Evolutionary conservation across 2,113 vertebrate genomes (phyloP), one percentile per base, ranked within the genome.

Genomic region (Theristicus caerulescens): DNA sequence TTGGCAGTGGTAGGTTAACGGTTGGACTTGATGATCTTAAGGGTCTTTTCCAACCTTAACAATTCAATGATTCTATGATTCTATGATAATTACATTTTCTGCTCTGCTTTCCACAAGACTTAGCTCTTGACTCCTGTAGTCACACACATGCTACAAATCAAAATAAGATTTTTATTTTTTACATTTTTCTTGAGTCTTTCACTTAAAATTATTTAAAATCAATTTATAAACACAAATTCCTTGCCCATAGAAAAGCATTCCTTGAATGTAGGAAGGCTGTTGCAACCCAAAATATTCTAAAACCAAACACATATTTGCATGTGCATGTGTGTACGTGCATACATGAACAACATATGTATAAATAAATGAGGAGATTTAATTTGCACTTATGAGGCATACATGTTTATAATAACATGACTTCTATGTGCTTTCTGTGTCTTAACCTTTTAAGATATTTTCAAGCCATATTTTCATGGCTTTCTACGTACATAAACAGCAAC

Each of bases 281-380:
- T 49, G 24, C 31, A 74, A 82, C 26, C 47, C 34, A 69, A 57
- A 89, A 47, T 51, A 66, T 13, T 88, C 9, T 25, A 72, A 95
- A 92, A 76, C 3, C 10, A 76, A 78, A 34, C 9, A 21, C 8
- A 3, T 46, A 19, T 29, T 82, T 86, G 7, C 19, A 40, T 44
- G 10, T 72, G 17, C 2, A 2, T 7, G 3, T 24, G 32, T n/a
- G 4, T 14, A 29, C 2, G 1, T 0, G 13, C 17, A 78, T 18
- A 52, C 3, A 38, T 1, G 2, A 83, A 49, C 4, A 54, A 36
- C 5, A 16, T 54, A 61, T 4, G 6, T 31, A 26, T 20, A 42
- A 52, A 55, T 38, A 69, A 72, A 78, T 65, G 14, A 3, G 3
- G 16, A 64, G 13, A 81, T 66, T 51, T 69, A 61, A 64, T 58